phyloP scores from a whole-genome alignment of 2,797 vertebrate species.

The Cryptoblepharus egeriae region DNA sequence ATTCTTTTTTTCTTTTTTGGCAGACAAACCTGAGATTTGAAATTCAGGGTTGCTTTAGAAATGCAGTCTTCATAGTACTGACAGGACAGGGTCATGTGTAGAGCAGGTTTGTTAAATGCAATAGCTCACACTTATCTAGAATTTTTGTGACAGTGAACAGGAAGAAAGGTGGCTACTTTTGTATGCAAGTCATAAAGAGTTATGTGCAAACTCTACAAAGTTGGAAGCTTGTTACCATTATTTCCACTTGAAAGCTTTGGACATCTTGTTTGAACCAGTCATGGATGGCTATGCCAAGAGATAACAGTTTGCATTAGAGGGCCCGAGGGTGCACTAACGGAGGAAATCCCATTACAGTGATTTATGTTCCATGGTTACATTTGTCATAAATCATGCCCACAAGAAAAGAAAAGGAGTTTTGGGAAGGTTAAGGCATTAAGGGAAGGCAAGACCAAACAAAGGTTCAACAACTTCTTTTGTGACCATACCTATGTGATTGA shows the following conservation, averaged over 20 bases:
- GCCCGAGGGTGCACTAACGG: neutral
- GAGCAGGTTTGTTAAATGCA: neutral
- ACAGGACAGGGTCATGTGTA: neutral
- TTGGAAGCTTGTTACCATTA: neutral
- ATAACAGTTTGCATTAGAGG: neutral
- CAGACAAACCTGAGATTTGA: no score
- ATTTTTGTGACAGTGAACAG: neutral
- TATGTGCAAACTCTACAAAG: neutral
- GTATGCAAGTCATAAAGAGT: neutral
- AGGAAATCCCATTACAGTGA: constrained; percentile 4
- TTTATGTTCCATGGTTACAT: neutral
- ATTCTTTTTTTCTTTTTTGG: no score
- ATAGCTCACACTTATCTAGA: neutral
- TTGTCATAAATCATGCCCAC: neutral
- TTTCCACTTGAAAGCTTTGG: neutral
- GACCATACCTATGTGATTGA: neutral
- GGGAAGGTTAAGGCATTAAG: neutral
- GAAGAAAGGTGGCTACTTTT: neutral
- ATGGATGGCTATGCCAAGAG: neutral
- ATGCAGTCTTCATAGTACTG: neutral
- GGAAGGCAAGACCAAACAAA: neutral
- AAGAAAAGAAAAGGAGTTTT: constrained; percentile 10
- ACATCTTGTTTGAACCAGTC: neutral
- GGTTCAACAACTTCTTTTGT: neutral
- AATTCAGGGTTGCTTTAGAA: no score